These are phyloP conservation scores for Microctonus brassicae DNA, from an alignment of 2,888 invertebrate genomes.

Conservation along the genomic window DNA sequence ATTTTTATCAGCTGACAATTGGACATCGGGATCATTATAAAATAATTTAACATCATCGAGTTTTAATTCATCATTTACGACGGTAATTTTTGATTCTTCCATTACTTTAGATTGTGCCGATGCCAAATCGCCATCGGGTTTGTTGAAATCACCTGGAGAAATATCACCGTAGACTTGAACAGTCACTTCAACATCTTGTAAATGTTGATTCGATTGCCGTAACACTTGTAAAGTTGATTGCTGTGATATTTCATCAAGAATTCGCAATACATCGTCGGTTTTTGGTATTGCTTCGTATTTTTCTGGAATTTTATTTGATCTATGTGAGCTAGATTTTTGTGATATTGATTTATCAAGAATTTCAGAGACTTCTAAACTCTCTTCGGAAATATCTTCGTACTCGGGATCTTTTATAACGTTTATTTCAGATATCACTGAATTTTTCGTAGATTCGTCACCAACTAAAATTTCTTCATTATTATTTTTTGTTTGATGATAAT, in stretches of 20 bases:
- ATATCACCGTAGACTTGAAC: constrained; percentile 41
- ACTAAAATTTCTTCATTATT: background rate
- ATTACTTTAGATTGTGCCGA: background rate
- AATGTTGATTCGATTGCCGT: constrained; percentile 19
- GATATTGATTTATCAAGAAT: constrained; percentile 61
- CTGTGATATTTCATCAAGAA: constrained; percentile 60
- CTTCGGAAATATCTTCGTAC: constrained; percentile 67
- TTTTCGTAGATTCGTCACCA: background rate
- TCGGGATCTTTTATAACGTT: constrained; percentile 56
- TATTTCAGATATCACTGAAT: constrained; percentile 20
- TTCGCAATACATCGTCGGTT: constrained; percentile 59
- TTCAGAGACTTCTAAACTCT: constrained; percentile 65
- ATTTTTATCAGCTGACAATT: constrained; percentile 44
- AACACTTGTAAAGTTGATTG: constrained; percentile 42
- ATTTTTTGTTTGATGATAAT: background rate
- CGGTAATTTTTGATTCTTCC: background rate
- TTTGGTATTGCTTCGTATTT: constrained; percentile 58
- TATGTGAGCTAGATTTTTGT: constrained; percentile 47
- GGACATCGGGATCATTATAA: constrained; percentile 27
- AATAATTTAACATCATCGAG: background rate
- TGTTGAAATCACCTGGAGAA: constrained; percentile 32
- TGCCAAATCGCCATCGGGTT: background rate
- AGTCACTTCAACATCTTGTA: constrained; percentile 38
- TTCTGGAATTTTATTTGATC: constrained; percentile 52
- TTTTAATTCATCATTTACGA: background rate